Base-by-base conservation (phyloP, 2,113 vertebrate genomes). In the Lophius piscatorius region DNA sequence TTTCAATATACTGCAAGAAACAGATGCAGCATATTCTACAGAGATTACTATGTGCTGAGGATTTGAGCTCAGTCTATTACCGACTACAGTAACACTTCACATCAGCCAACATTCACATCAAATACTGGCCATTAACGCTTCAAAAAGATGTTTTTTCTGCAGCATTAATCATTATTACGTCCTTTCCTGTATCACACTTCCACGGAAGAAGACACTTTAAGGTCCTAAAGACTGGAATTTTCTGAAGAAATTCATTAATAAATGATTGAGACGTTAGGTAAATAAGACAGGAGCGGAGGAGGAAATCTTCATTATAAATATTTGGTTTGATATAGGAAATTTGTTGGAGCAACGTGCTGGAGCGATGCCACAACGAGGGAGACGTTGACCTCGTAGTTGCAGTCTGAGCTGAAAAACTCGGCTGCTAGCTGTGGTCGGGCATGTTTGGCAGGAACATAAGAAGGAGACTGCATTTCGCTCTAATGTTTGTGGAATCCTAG, bases 271-370 rank as follows among this genome's bases (percentile, higher is more conserved):
- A 49, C 34, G 34, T 26, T 76, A 34, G 13, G 36, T 63, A 52
- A 76, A 69, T 62, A 50, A 46, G 8, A 46, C 22, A 45, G 33
- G 42, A 33, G 9, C 18, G 9, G 16, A 39, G 13, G 22, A 78
- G 74, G 78, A 81, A 82, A 56, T 64, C n/a, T 29, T 18, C 24
- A 2, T 39, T 78, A 16, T 74, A 85, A 84, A 88, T 82, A 85
- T 85, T 86, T 85, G 45, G 60, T 76, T 78, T 59, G 50, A 68
- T 78, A 57, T 78, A 52, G 73, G 75, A 69, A 80, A 85, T 63
- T 48, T 8, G 41, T 66, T 81, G 75, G 52, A 71, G 40, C 16
- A 48, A 11, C 47, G 31, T 14, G 73, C 20, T 75, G 73, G 74
- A 74, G 11, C 6, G 52, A 31, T 34, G 55, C 65, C 73, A 63